Base-by-base conservation (phyloP, 2,888 invertebrate genomes). In the Dolichomitus sp. region DNA sequence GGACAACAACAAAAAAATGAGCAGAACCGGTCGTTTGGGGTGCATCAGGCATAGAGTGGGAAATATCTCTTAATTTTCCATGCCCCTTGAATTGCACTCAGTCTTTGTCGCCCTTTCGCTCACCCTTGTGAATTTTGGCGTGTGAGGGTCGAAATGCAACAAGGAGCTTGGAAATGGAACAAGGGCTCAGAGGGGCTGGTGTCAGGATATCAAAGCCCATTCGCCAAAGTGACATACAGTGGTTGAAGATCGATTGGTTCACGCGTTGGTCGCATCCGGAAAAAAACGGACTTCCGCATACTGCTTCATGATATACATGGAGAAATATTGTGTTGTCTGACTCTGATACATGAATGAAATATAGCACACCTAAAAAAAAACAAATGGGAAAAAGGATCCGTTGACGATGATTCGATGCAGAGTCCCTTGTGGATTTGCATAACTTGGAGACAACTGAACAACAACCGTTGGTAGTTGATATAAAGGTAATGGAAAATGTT, bases 11-110 rank as follows among this genome's bases (percentile, higher is more conserved):
- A 42, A 30, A 52, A 66, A 37, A 45, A 11, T 12, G 5, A 45
- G 37, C 6, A 57, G n/a, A 84, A 74, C 68, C 66, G 74, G 79
- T 77, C 42, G 77, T 76, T 66, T 63, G 74, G 74, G 74, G 78
- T 80, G 73, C 66, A 69, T 70, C 40, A 50, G 59, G 50, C 70
- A 74, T 65, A 65, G 61, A 83, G 73, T 77, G 80, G 84, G 78
- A 84, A 83, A 87, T 85, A 89, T 88, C 86, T 89, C 88, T 89
- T 88, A 83, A 88, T 89, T 89, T 85, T 87, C 83, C 84, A 78
- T 63, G 83, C 65, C 76, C 80, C 82, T 77, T 77, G 75, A 70
- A 66, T 74, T 68, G 61, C 75, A 27, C 48, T 72, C 40, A 42
- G 68, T 63, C 73, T 69, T 37, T 19, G 30, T 61, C 40, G 52